Evolutionary conservation across 1,140 invertebrate species (phyloP).

Genomic region (Cardiocondyla obscurior): DNA sequence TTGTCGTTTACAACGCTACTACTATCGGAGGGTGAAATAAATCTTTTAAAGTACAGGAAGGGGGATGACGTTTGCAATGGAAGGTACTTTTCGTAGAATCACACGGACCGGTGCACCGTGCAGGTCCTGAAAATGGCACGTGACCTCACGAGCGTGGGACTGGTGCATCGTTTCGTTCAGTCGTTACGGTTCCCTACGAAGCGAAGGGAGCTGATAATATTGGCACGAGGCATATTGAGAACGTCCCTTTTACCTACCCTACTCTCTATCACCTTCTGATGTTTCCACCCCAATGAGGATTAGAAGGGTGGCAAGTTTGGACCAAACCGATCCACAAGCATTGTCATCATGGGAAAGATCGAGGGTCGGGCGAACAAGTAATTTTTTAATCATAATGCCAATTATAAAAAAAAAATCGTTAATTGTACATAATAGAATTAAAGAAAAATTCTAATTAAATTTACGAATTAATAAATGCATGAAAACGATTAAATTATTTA

Average conservation of each 20-base stretch:
- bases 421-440: no score
- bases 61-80: slow-evolving; percentile 44
- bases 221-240: slow-evolving; percentile 81
- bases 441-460: background rate
- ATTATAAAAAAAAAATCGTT: background rate
- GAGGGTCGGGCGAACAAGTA: slow-evolving; percentile 40
- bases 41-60: slow-evolving; percentile 47
- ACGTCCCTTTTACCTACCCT: slow-evolving; percentile 7
- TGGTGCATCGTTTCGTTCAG: slow-evolving; percentile 67
- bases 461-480: background rate
- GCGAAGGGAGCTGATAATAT: slow-evolving; percentile 71
- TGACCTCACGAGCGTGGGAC: slow-evolving; percentile 78
- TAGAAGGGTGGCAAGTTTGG: slow-evolving; percentile 63
- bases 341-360: slow-evolving; percentile 68
- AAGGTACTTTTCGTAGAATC: slow-evolving; percentile 76
- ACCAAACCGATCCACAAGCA: slow-evolving; percentile 62
- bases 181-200: slow-evolving; percentile 69
- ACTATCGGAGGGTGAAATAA: slow-evolving; percentile 63
- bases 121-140: slow-evolving; percentile 77
- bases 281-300: slow-evolving; percentile 66
- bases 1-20: background rate
- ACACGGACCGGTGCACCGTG: slow-evolving; percentile 76
- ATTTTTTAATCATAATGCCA: slow-evolving; percentile 10
- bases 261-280: slow-evolving; percentile 43
- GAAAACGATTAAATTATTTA: background rate